These are phyloP conservation scores for Brachionus plicatilis DNA, from an alignment of 1,140 invertebrate species.

Conservation along the genomic window DNA sequence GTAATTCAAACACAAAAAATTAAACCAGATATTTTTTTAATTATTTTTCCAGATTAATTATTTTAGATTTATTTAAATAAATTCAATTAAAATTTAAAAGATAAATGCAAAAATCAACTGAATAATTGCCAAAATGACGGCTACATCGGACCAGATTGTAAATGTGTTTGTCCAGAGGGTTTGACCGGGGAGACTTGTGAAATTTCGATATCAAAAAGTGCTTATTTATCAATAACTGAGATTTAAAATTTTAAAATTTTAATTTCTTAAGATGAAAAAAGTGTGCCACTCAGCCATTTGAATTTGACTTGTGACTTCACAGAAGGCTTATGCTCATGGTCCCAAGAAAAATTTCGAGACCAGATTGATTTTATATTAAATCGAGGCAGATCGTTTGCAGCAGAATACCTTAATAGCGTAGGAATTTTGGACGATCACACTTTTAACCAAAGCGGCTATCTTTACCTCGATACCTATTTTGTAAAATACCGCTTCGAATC, in stretches of 20 bases:
- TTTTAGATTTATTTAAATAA: too few relatives aligned
- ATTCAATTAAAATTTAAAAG: neutral
- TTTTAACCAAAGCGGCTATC: neutral
- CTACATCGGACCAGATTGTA: neutral
- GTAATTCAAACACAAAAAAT: too few relatives aligned
- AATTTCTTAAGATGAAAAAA: neutral
- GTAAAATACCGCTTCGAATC: neutral
- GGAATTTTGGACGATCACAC: neutral
- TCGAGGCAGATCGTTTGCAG: neutral
- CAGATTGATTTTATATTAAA: conserved; percentile 11
- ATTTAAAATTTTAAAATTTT: neutral
- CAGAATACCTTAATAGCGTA: neutral
- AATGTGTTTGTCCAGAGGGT: conserved; percentile 17
- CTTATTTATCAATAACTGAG: neutral
- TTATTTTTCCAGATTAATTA: too few relatives aligned
- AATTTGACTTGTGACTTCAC: conserved; percentile 25
- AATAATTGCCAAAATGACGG: conserved; percentile 16
- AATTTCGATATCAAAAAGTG: neutral
- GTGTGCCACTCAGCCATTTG: neutral
- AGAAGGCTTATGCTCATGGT: neutral
- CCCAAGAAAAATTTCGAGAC: conserved; percentile 5
- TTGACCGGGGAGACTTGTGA: conserved; percentile 4
- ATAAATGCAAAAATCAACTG: neutral
- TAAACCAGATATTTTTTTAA: too few relatives aligned
- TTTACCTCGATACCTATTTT: neutral